Evolutionary conservation across 1,140 invertebrate genomes (phyloP), one percentile per base, ranked within the genome.

Genomic region (Lasaia peninsularis): DNA sequence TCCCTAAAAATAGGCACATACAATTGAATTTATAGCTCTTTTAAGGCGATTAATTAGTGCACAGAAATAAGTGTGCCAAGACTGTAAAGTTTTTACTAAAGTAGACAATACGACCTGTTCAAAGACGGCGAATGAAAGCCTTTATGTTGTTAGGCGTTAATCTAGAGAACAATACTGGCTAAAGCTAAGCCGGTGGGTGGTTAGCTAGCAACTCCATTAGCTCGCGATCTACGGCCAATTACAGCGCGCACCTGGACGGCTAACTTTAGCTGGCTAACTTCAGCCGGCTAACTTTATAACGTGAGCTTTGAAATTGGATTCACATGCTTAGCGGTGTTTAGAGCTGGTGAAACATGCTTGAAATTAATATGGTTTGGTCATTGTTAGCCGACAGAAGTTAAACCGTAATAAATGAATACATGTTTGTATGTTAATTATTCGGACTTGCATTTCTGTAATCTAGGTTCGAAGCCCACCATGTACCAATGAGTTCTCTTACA

Each of bases 221-320:
- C 34, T 37, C 34, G 12, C 34, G 34, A 37, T 37, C n/a, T 37
- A 37, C 34, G 34, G 34, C 34, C 34, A 37, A 37, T 37, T 37
- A 37, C 34, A n/a, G 34, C 12, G 34, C 34, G 12, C 34, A 37
- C 34, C 34, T 37, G 34, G n/a, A n/a, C 32, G 32, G 32, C 10
- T n/a, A 34, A 34, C 32, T 34, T n/a, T n/a, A 9, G 11, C 34
- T 14, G 34, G 34, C n/a, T 35, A 35, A 35, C 34, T 14, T 40
- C 16, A n/a, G 34, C 12, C 34, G 34, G 34, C n/a, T 35, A 35
- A 35, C 34, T 14, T 40, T 40, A 28, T 28, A 28, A 28, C 11
- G 35, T 40, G 35, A 16, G 35, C 35, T 40, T 40, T 16, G 35
- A 16, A 40, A 40, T 14, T 14, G 35, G 14, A 40, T 18, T 7